Evolutionary conservation across 2,797 vertebrate species (phyloP), one percentile per base, ranked within the genome.

Genomic region (Sternotherus odoratus): DNA sequence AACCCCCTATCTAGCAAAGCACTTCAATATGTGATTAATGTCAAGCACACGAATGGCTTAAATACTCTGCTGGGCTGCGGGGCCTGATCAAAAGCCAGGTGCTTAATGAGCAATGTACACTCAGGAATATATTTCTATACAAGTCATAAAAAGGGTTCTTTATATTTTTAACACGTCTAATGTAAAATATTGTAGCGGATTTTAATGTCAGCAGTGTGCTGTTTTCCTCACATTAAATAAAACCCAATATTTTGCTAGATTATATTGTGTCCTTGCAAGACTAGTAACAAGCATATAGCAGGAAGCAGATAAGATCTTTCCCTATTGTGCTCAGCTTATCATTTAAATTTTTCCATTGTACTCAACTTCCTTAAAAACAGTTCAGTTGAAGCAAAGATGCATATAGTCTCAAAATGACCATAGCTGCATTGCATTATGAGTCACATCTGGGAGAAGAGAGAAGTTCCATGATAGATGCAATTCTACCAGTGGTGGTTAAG

Each of bases 361-460:
- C 78, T 85, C 54, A 39, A 13, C 87, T 8, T 46, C 88, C 63
- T 88, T 96, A 87, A 86, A 91, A 28, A 91, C 79, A 95, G 57
- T 4, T 90, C 51, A 69, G 12, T 39, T 43, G 36, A 88, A 79
- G 30, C 86, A 88, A 90, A 96, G 39, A 13, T 49, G 28, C 49
- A 77, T 75, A 90, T 69, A 24, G 26, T 63, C n/a, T 77, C 48
- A 87, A 57, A 74, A 80, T 77, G 77, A 8, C 54, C 81, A 79
- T 46, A 79, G 46, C 48, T 53, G 56, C 43, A 19, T 17, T 30
- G 30, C 8, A 11, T 30, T 46, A 54, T 26, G 13, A 90, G 53
- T 80, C 81, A 75, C n/a, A 48, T 78, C 48, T 86, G 49, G 16
- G 33, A 78, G 4, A 19, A 33, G 49, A 51, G 2, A 0, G 63